Base-by-base conservation (phyloP, 2,888 invertebrate species). In the Brachyopa scutellaris region DNA sequence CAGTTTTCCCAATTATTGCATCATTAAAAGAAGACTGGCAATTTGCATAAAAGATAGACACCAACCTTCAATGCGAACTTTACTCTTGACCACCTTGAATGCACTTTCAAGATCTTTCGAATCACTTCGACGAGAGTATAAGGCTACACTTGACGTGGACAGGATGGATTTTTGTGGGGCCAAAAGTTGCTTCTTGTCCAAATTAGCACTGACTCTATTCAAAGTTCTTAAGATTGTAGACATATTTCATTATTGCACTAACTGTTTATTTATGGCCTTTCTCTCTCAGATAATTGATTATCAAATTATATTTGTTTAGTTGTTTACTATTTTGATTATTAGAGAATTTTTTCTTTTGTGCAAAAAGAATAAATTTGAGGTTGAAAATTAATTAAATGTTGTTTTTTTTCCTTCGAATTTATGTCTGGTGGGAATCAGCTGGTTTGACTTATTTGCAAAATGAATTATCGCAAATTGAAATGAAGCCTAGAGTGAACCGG, bases 21-120 rank as follows among this genome's bases (percentile, higher is more conserved):
- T 84, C 84, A 77, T 45, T 45, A 47, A 19, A 47, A 19, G 0
- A 11, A 1, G 17, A n/a, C 29, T 17, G 4, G 6, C 13, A 23
- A 15, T 23, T 23, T 1, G 7, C 13, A 33, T 9, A 4, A n/a
- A n/a, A n/a, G n/a, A 1, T 23, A 31, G 23, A 21, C 3, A 67
- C 64, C 9, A 66, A 87, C 87, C 87, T 86, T 87, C 87, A 26
- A 87, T 84, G 42, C 87, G 86, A 49, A 84, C 86, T 74, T 87
- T 87, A 29, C 86, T 86, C 84, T 87, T 87, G 15, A 87, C 86
- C 47, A 86, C 86, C 84, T 87, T 87, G 84, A 86, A 87, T 13
- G 84, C 85, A 47, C 85, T 86, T 59, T 87, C 87, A 53, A 86
- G 84, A 76, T 87, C 87, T 74, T 87, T 87, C 7, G 87, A 86